A percentile compares a stretch with the other conserved stretches of the same genome.
Conservation (phyloP, 2,113 vertebrate species). For the Amazona vittata region DNA sequence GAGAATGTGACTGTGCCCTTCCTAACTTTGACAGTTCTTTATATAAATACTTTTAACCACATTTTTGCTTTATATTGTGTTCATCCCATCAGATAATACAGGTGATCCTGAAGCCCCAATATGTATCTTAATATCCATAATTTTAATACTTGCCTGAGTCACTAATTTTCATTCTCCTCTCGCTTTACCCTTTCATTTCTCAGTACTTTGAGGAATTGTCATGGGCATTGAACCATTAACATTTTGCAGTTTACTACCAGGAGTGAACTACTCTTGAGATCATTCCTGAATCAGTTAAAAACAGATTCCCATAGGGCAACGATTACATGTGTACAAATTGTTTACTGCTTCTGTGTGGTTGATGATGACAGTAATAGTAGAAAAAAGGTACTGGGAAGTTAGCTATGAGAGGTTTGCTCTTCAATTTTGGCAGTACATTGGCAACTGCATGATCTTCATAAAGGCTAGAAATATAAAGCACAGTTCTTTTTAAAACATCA, state of each 20-base stretch:
- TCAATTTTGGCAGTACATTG: slow-evolving; percentile 5
- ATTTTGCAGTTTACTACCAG: background rate
- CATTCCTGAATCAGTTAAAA: background rate
- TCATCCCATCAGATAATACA: background rate
- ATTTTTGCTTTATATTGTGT: background rate
- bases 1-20: background rate
- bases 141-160: background rate
- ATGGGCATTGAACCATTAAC: background rate
- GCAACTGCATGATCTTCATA: background rate
- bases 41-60: background rate
- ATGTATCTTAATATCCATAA: background rate
- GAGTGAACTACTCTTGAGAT: background rate
- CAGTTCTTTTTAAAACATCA: background rate
- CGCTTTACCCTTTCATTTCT: background rate
- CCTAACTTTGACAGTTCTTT: background rate
- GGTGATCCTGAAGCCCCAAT: background rate
- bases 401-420: background rate
- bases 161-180: background rate
- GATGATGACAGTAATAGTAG: background rate
- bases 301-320: background rate
- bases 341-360: background rate
- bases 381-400: background rate
- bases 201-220: background rate
- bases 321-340: background rate
- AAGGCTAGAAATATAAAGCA: background rate